Conservation (phyloP, 1,140 invertebrate species). For the Rhyacophila brunnea region DNA sequence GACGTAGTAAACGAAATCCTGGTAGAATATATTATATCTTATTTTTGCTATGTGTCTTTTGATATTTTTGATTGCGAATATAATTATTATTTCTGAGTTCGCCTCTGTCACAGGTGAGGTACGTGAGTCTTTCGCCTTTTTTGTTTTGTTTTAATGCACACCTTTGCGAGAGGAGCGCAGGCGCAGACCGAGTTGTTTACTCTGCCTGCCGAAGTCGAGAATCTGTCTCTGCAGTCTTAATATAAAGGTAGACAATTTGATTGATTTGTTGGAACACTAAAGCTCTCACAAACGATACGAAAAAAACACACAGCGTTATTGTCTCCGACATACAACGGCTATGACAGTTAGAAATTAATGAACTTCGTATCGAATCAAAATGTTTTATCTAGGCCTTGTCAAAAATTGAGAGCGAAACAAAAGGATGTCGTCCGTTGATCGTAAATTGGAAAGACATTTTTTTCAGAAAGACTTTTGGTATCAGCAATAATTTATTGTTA, state of each 20-base stretch:
- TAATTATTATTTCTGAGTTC: not conserved
- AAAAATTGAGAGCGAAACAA: not conserved
- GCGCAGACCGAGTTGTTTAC: constrained; percentile 14
- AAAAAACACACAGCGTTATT: constrained; percentile 24
- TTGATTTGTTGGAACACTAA: constrained; percentile 35
- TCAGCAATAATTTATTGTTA: not conserved
- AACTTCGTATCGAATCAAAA: constrained; percentile 20
- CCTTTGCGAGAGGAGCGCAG: constrained; percentile 6
- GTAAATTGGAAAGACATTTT: not conserved
- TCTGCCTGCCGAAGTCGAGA: constrained; percentile 6
- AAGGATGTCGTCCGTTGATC: not conserved
- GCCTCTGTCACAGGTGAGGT: not conserved
- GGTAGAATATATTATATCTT: no score
- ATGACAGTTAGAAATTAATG: constrained; percentile 32
- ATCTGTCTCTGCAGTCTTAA: constrained; percentile 25
- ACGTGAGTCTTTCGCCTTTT: not conserved
- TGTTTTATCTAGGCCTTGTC: not conserved
- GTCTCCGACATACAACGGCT: constrained; percentile 22
- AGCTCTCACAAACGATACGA: constrained; percentile 14
- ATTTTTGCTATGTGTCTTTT: no score
- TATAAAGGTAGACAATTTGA: constrained; percentile 32
- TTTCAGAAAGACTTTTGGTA: not conserved
- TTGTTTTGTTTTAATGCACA: constrained; percentile 5
- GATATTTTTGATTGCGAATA: no score
- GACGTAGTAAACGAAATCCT: no score